Evolutionary conservation across 1,140 invertebrate genomes (phyloP), one percentile per base, ranked within the genome.

Genomic region (Conus betulinus): DNA sequence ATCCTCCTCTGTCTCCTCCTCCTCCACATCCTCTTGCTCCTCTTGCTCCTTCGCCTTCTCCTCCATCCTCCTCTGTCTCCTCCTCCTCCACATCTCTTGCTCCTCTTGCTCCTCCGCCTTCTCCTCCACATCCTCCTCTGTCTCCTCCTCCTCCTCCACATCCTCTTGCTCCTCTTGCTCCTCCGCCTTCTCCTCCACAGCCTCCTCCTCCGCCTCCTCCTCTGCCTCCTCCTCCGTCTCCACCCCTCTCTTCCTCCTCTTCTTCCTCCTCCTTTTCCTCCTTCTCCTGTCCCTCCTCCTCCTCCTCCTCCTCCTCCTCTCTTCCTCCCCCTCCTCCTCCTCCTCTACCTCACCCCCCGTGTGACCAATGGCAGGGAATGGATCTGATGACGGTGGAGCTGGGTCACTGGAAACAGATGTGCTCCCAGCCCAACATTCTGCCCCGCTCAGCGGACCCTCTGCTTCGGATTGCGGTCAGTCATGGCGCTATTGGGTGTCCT

Each of bases 381-480:
- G 93, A 93, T 11, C 84, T 91, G 25, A 84, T 93, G 27, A 87
- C 90, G 25, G 74, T 82, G n/a, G 88, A 91, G 57, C 83, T 94
- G 10, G 89, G 89, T 39, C 87, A 90, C 15, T 94, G 93, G 93
- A 89, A 88, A 84, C 90, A 92, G 51, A 39, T 93, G 11, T 91
- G 91, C n/a, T 91, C 91, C 27, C 92, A 93, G 84, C 93, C 94
- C 20, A 91, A 93, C 57, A 89, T 92, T 10, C 88, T 94, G 57
- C 93, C 93, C 8, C 88, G 89, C 52, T 91, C 92, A 39, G 92
- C 93, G 25, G 93, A 94, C 20, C 27, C 88, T 7, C 85, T 93
- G 60, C 79, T 94, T 5, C 87, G 71, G 25, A 87, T 90, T 51
- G 53, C 78, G 63, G 87, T 91, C 20, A 89, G 87, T 57, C 7